Evolutionary conservation across 2,113 vertebrate genomes (phyloP).

Genomic region (Phylloscopus whistleri): DNA sequence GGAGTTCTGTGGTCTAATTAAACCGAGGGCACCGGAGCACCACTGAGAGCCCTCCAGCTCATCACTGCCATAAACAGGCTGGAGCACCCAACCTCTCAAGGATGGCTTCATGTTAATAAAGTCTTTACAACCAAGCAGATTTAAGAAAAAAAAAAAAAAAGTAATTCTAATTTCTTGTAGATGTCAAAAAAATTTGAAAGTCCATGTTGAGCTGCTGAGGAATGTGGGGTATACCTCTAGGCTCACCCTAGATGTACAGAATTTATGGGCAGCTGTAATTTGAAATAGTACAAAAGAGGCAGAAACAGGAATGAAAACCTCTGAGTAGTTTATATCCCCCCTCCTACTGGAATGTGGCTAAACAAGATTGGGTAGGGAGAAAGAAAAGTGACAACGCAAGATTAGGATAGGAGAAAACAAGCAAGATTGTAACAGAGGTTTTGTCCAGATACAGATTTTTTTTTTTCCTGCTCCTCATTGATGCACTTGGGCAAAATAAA

Average conservation of each 20-base stretch:
- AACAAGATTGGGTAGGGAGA: not conserved
- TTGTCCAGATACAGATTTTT: not conserved
- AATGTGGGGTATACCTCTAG: not conserved
- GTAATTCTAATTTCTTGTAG: not conserved
- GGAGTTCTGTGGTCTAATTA: not conserved
- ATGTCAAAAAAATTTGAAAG: not conserved
- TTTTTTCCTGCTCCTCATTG: not conserved
- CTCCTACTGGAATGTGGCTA: not conserved
- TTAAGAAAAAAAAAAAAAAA: not conserved
- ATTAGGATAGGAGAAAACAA: not conserved
- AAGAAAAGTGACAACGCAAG: not conserved
- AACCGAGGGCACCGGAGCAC: not conserved
- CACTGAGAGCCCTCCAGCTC: not conserved
- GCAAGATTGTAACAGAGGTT: not conserved
- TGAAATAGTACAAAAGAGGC: not conserved
- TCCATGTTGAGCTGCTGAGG: not conserved
- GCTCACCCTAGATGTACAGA: not conserved
- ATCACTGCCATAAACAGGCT: not conserved
- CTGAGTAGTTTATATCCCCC: not conserved
- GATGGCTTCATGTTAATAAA: not conserved
- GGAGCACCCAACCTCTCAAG: not conserved
- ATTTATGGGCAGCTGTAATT: not conserved
- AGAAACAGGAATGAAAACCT: not conserved
- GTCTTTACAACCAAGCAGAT: not conserved
- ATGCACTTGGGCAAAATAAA: not conserved